These are phyloP conservation scores for Laothoe populi DNA, from an alignment of 2,888 invertebrate species.

Conservation along the genomic window DNA sequence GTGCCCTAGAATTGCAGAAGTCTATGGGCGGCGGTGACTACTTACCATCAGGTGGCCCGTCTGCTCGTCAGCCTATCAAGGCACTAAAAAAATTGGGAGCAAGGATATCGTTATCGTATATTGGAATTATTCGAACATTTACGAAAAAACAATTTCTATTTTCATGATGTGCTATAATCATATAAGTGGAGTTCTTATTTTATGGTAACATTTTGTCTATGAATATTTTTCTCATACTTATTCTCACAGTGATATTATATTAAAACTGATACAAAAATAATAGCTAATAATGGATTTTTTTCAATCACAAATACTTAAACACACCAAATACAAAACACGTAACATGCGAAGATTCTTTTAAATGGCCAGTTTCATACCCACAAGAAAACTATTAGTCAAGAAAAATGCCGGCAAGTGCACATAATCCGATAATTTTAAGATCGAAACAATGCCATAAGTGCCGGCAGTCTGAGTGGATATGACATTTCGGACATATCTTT, in stretches of 20 bases:
- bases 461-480: slow-evolving; percentile 47
- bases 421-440: slow-evolving; percentile 24
- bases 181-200: too few relatives aligned
- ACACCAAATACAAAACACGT: slow-evolving; percentile 1
- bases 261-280: too few relatives aligned
- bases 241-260: too few relatives aligned
- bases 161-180: not conserved
- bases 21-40: too few relatives aligned
- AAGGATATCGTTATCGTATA: slow-evolving; percentile 13
- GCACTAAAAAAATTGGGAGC: too few relatives aligned
- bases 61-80: too few relatives aligned
- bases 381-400: slow-evolving; percentile 18
- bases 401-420: slow-evolving; percentile 19
- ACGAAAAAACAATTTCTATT: slow-evolving; percentile 1
- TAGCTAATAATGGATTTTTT: too few relatives aligned
- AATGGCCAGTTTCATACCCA: slow-evolving; percentile 7
- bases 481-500: slow-evolving; percentile 79
- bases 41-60: too few relatives aligned
- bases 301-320: not conserved
- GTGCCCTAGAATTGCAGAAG: too few relatives aligned
- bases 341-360: slow-evolving; percentile 3
- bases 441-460: slow-evolving; percentile 22
- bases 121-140: not conserved
- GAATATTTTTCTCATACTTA: too few relatives aligned
- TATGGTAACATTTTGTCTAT: too few relatives aligned